Conservation (phyloP, 2,888 invertebrate species). For the Megastigmus dorsalis region DNA sequence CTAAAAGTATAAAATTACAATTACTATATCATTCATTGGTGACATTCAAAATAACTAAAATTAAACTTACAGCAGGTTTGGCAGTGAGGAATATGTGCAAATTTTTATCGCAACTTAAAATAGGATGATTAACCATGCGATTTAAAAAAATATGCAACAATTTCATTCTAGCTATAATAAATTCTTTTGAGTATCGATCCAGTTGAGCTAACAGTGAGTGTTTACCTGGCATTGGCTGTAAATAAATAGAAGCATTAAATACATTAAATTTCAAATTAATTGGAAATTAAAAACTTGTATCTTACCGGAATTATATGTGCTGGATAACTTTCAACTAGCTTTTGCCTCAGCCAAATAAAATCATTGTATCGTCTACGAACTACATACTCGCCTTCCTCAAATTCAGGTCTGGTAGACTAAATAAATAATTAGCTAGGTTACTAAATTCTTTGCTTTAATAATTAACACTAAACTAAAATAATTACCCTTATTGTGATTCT, state of each 20-base stretch:
- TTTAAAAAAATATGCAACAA: slow-evolving; percentile 81
- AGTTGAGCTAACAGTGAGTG: slow-evolving; percentile 81
- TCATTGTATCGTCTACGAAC: slow-evolving; percentile 84
- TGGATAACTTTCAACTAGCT: slow-evolving; percentile 80
- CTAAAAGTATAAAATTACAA: slow-evolving; percentile 68
- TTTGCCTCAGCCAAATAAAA: slow-evolving; percentile 82
- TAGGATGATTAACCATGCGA: slow-evolving; percentile 82
- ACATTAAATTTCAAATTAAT: slow-evolving; percentile 25
- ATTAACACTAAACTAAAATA: background rate
- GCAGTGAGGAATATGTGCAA: slow-evolving; percentile 81
- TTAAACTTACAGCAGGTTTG: slow-evolving; percentile 77
- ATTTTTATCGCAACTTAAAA: slow-evolving; percentile 80
- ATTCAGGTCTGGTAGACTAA: slow-evolving; percentile 80
- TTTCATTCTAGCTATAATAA: slow-evolving; percentile 81
- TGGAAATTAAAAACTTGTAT: slow-evolving; percentile 45
- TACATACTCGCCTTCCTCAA: slow-evolving; percentile 79
- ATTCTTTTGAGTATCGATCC: slow-evolving; percentile 83
- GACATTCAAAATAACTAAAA: slow-evolving; percentile 10
- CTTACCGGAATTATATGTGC: slow-evolving; percentile 82
- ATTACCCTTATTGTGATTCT: slow-evolving; percentile 80
- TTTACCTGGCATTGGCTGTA: slow-evolving; percentile 82
- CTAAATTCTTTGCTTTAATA: background rate
- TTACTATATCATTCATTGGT: background rate
- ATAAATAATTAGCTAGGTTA: slow-evolving; percentile 48
- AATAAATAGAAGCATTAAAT: slow-evolving; percentile 53